These are phyloP conservation scores for Papilio elwesi DNA, from an alignment of 2,888 invertebrate species.

Conservation along the genomic window DNA sequence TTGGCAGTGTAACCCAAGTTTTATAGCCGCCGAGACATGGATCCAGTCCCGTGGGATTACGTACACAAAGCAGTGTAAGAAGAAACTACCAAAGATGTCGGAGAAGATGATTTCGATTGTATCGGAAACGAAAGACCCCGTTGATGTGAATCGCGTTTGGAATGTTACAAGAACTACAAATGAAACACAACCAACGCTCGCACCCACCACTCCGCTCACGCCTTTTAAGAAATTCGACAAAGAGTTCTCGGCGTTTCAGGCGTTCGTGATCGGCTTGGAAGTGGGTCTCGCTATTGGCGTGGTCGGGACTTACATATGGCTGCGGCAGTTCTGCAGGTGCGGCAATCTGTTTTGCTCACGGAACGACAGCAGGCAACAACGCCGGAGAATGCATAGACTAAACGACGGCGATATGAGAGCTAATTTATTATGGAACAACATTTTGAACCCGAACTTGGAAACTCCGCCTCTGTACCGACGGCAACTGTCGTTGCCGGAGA, in stretches of 20 bases:
- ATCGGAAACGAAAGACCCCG: conserved; percentile 56
- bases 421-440: conserved; percentile 70
- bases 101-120: conserved; percentile 82
- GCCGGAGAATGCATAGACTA: conserved; percentile 49
- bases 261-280: conserved; percentile 74
- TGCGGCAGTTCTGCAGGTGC: conserved; percentile 67
- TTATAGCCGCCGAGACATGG: conserved; percentile 72
- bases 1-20: conserved; percentile 81
- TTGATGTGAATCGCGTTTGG: conserved; percentile 73
- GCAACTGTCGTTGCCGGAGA: conserved; percentile 64
- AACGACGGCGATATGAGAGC: conserved; percentile 70
- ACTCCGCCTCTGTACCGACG: conserved; percentile 73
- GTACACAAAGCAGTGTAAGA: conserved; percentile 76
- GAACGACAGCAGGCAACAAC: conserved; percentile 57
- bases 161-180: conserved; percentile 63
- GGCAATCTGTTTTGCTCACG: conserved; percentile 57
- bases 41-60: conserved; percentile 65
- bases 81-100: conserved; percentile 78
- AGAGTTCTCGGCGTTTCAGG: conserved; percentile 74
- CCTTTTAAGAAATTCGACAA: conserved; percentile 72
- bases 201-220: conserved; percentile 55
- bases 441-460: conserved; percentile 67
- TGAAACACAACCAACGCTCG: conserved; percentile 49
- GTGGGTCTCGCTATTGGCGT: conserved; percentile 75
- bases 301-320: conserved; percentile 75